Conservation (phyloP, 2,797 vertebrate genomes). For the Lateolabrax maculatus region DNA sequence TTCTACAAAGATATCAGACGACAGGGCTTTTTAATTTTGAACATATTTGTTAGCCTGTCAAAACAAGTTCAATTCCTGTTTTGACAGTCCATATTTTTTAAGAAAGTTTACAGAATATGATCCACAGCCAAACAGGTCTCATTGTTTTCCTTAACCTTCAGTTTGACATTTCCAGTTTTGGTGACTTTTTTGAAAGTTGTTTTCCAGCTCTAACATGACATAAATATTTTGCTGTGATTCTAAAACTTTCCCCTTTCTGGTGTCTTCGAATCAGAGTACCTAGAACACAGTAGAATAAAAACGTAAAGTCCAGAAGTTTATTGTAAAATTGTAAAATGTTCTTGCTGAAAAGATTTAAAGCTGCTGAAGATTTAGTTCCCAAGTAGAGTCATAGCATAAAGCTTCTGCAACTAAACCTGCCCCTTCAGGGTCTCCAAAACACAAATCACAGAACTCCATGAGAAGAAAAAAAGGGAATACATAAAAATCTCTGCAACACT, state of each 20-base stretch:
- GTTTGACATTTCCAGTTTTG: conserved; percentile 22
- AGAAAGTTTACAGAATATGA: background rate
- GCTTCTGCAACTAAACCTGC: conserved; percentile 19
- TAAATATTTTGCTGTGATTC: background rate
- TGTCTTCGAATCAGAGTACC: conserved; percentile 4
- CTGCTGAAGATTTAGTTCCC: conserved; percentile 13
- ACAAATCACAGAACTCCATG: conserved; percentile 34
- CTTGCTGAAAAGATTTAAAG: conserved; percentile 14
- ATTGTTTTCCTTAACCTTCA: conserved; percentile 16
- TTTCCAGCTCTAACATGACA: background rate
- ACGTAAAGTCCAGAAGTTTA: conserved; percentile 13
- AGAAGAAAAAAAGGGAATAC: conserved; percentile 25
- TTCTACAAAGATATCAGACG: too few species aligned
- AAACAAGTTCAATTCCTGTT: background rate
- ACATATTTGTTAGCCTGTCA: conserved; percentile 7
- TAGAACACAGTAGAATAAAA: background rate
- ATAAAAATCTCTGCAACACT: conserved; percentile 18
- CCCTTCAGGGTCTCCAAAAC: conserved; percentile 22
- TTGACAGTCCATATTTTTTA: too few species aligned
- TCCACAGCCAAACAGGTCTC: background rate
- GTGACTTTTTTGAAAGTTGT: conserved; percentile 10
- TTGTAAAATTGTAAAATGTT: conserved; percentile 39
- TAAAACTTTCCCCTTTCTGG: conserved; percentile 6
- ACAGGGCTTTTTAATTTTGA: background rate
- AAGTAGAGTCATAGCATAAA: conserved; percentile 17